A percentile compares a stretch with the other conserved stretches of the same genome.
These are phyloP conservation scores for Mayetiola destructor DNA, from an alignment of 2,888 invertebrate species.

Conservation along the genomic window DNA sequence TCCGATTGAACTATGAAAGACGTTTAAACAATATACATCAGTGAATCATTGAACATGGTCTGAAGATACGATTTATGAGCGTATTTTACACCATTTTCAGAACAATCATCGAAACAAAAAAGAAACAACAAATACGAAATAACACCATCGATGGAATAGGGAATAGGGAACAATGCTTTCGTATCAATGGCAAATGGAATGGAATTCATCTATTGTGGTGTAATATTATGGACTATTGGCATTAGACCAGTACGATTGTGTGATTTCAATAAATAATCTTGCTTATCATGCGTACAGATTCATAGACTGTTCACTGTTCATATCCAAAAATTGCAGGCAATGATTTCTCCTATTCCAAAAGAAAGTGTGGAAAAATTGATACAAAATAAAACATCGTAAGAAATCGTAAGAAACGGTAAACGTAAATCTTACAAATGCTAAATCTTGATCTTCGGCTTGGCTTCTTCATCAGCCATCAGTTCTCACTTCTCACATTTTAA, in stretches of 20 bases:
- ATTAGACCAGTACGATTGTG: background rate
- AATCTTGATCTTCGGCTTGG: conserved; percentile 7
- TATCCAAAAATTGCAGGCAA: conserved; percentile 7
- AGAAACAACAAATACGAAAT: background rate
- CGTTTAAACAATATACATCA: too few relatives aligned
- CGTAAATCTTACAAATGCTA: background rate
- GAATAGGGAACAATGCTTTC: too few relatives aligned
- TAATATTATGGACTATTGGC: too few relatives aligned
- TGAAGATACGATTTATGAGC: conserved; percentile 1
- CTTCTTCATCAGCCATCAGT: background rate
- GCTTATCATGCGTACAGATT: background rate
- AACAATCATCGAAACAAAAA: background rate
- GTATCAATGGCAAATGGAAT: too few relatives aligned
- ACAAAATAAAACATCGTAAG: background rate
- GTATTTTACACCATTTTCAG: conserved; percentile 8
- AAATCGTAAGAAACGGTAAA: background rate
- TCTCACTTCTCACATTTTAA: background rate
- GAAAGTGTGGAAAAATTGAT: too few relatives aligned
- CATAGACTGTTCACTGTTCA: background rate
- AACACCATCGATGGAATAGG: background rate
- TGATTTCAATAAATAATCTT: background rate
- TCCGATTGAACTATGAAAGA: background rate
- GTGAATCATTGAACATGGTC: too few relatives aligned
- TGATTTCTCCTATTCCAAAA: too few relatives aligned
- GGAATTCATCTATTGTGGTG: too few relatives aligned